Evolutionary conservation across 2,888 invertebrate species (phyloP), one percentile per base, ranked within the genome.

Genomic region (Yponomeuta plumbellus): DNA sequence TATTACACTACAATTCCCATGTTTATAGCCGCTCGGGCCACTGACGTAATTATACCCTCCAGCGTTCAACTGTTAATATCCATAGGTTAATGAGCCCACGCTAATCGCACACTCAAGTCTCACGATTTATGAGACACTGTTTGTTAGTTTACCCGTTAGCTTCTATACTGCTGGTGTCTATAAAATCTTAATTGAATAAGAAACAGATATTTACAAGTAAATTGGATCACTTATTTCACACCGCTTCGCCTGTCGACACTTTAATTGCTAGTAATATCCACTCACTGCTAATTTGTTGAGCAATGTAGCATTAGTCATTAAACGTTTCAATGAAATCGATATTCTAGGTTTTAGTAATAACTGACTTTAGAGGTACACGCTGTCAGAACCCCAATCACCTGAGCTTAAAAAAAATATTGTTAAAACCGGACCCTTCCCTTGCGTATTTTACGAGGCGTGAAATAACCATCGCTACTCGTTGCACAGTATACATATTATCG

Each of bases 11-110:
- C 77, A 75, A 83, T 79, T 80, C 79, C 76, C 76, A 78, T 79
- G 80, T 81, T 83, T 78, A 80, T 75, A 74, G 70, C 70, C 71
- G 76, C 23, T 34, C 74, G 72, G 73, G 74, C 68, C 69, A 75
- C 76, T 76, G 74, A 72, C 75, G 72, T 80, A 80, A 84, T 82
- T 81, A 81, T 76, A 78, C 76, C 74, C 77, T 74, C 76, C 76
- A 77, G 44, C 66, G 26, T 40, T 78, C 78, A 76, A 74, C 77
- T 77, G 78, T 79, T 77, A 76, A 75, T 76, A 78, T 78, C 74
- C 75, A 78, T 74, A 72, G 74, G 74, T 74, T 75, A 77, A 75
- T 75, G 76, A 75, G 71, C 70, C 67, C 70, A 34, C 72, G 73
- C 72, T 70, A 70, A 69, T 57, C 58, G 20, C 20, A 65, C 34